phyloP scores from a whole-genome alignment of 2,113 vertebrate species.

The Callionymus lyra region DNA sequence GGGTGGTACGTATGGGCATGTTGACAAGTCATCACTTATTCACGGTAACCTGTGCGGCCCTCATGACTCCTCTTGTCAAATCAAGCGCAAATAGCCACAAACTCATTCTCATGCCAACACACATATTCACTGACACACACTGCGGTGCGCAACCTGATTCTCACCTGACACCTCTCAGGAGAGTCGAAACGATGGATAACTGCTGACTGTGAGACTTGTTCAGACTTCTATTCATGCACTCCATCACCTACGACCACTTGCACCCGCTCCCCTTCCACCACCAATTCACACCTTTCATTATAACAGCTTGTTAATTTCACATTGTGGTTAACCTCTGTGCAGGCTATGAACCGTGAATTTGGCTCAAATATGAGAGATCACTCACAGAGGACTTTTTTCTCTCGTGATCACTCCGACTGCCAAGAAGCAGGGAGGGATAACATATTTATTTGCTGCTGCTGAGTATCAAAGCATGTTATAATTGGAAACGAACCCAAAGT shows the following conservation, averaged over 20 bases:
- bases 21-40: conserved; percentile 5
- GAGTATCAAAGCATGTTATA: conserved; percentile 12
- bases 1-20: conserved; percentile 26
- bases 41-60: conserved; percentile 19
- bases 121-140: conserved; percentile 4
- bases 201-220: conserved; percentile 32
- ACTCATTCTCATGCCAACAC: background rate
- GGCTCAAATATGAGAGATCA: conserved; percentile 6
- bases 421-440: conserved; percentile 5
- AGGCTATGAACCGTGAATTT: conserved; percentile 35
- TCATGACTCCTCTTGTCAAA: no score
- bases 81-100: background rate
- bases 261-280: conserved; percentile 32
- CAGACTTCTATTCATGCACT: conserved; percentile 48
- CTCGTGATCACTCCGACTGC: conserved; percentile 15
- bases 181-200: conserved; percentile 21
- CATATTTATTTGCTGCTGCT: conserved; percentile 14
- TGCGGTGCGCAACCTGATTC: conserved; percentile 23
- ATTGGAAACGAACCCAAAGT: conserved; percentile 12
- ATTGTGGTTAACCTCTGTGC: conserved; percentile 50
- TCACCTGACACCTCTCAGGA: conserved; percentile 50
- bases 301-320: conserved; percentile 59
- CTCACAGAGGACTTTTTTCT: no score
- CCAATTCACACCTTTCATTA: conserved; percentile 36
- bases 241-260: conserved; percentile 45